Percentiles rank a stretch among this genome's conserved stretches.
These are phyloP conservation scores for Melangyna quadrimaculata DNA, from an alignment of 2,888 invertebrate genomes.

Conservation along the genomic window DNA sequence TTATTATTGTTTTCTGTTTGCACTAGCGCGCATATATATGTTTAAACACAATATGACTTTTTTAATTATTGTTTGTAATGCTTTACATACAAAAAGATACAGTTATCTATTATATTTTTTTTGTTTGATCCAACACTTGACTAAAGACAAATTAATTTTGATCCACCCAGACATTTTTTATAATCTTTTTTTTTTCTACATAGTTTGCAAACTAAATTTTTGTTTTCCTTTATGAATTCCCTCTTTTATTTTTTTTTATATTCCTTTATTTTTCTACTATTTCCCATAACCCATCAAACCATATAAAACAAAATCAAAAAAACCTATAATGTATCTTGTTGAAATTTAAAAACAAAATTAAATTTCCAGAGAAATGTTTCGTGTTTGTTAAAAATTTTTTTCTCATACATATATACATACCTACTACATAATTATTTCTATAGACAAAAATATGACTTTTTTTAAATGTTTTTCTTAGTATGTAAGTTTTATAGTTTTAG, in stretches of 20 bases:
- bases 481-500: conserved; percentile 68
- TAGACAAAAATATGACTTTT: conserved; percentile 62
- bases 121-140: conserved; percentile 54
- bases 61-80: conserved; percentile 60
- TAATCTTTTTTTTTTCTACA: conserved; percentile 19
- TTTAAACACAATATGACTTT: conserved; percentile 55
- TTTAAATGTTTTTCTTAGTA: conserved; percentile 56
- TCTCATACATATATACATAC: no score
- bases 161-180: conserved; percentile 13
- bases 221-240: conserved; percentile 55
- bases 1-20: conserved; percentile 36
- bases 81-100: conserved; percentile 50
- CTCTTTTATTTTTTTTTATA: conserved; percentile 15
- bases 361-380: conserved; percentile 56
- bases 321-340: conserved; percentile 24
- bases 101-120: conserved; percentile 31
- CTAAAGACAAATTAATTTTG: conserved; percentile 52
- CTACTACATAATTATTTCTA: conserved; percentile 40
- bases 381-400: conserved; percentile 60
- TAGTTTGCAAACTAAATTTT: conserved; percentile 37
- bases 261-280: conserved; percentile 11
- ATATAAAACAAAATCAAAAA: no score
- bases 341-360: conserved; percentile 35
- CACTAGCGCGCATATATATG: conserved; percentile 51
- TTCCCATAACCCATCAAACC: neutral